Evolutionary conservation across 2,888 invertebrate species (phyloP), one percentile per base, ranked within the genome.

Genomic region (Osmoderma eremita): DNA sequence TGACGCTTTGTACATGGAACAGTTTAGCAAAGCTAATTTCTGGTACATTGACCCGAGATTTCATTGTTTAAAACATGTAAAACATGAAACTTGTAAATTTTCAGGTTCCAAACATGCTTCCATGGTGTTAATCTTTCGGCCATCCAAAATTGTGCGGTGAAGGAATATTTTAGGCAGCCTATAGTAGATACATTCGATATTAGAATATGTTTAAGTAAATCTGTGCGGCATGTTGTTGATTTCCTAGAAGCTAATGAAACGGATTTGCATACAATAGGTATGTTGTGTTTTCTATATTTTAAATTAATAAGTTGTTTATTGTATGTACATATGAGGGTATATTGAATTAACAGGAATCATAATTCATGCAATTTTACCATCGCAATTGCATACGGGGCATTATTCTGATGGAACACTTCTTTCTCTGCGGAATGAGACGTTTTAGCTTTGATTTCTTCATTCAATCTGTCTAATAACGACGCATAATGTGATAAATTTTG

Each of bases 171-270:
- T 83, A 90, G 95, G 74, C 98, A 98, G 82, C 98, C 98, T 5
- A 94, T 98, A 77, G 98, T 98, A 69, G 98, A 98, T 83, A 98
- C 98, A 65, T 99, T 99, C 86, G 98, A 98, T 84, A 92, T 98
- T 77, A 89, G 97, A 73, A 98, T 98, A 77, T 97, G 98, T 81
- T 91, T 98, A 90, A 92, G 98, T 10, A 93, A 95, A 82, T 95
- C 97, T 20, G 89, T 95, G 70, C 89, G 95, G 77, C 95, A 98
- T 84, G 91, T 93, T 3, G 94, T 98, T 62, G 95, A 99, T 83
- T 99, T 99, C 83, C 87, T 92, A 75, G 90, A 90, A 75, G 96
- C 97, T 45, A 89, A 91, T 76, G 98, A 98, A 86, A 90, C 91
- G 74, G 97, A 98, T 82, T 87, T 99, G 76, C 96, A 98, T 83